Base-by-base conservation (phyloP, 2,113 vertebrate genomes). In the Elachura formosa region DNA sequence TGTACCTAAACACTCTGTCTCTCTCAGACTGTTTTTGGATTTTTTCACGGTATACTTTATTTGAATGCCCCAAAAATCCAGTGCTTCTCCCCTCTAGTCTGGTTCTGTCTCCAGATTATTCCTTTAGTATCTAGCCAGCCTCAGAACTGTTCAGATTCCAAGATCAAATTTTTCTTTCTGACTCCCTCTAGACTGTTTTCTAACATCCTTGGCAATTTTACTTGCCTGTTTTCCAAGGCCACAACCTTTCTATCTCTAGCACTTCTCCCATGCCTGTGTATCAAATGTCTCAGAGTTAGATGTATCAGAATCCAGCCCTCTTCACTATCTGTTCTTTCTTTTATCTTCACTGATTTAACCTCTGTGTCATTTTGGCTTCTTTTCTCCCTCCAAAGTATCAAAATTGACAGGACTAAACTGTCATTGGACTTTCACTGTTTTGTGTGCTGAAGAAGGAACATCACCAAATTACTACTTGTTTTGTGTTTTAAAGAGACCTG, bases 291-390 rank as follows among this genome's bases (percentile, higher is more conserved):
- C 51, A 59, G 76, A 91, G 51, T 72, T 63, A 67, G 51, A 66
- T 52, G 10, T 64, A 76, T 19, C 49, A 73, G 41, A 71, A 84
- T 72, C 48, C 67, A 72, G 14, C 41, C 36, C 61, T 66, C 54
- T 80, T 78, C 34, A 20, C 56, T 93, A 19, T 69, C 41, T 63
- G 7, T 82, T 90, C 56, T 69, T 82, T 66, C 46, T 96, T 87
- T 95, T 49, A 71, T 91, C 90, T 84, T 94, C 40, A 46, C 74
- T 73, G 36, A 81, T 93, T 61, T 92, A 91, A 94, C 82, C 54
- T 89, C 69, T 49, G 22, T 93, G 86, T 82, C 34, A 18, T 86
- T 93, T 78, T 72, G 69, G 85, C 81, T 91, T 87, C 41, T 74
- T 91, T 94, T 75, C 61, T 86, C 28, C 33, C 36, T 89, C 92